These are phyloP conservation scores for Lucilia cuprina DNA, from an alignment of 1,140 invertebrate species.

Conservation along the genomic window DNA sequence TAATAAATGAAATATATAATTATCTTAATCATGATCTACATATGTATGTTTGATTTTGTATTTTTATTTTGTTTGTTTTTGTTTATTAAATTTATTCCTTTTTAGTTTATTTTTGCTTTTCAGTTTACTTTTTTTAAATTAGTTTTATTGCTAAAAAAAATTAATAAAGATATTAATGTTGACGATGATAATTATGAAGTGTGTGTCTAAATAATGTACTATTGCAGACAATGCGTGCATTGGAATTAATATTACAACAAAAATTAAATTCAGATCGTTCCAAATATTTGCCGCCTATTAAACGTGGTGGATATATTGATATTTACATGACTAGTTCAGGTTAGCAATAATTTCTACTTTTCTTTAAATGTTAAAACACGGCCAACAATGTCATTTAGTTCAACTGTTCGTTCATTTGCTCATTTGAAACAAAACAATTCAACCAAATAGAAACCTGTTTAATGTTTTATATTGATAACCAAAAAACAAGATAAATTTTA, in stretches of 20 bases:
- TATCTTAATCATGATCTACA: neutral
- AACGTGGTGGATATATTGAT: constrained; percentile 82
- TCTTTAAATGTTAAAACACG: neutral
- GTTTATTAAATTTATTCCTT: constrained; percentile 19
- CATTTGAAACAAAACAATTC: neutral
- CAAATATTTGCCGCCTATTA: constrained; percentile 82
- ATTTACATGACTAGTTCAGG: constrained; percentile 87
- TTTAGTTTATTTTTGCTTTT: constrained; percentile 23
- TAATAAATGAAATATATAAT: neutral
- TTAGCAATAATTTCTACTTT: constrained; percentile 52
- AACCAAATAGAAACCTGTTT: neutral
- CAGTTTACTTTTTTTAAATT: neutral
- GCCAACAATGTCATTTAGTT: neutral
- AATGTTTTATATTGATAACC: neutral
- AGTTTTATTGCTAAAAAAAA: neutral
- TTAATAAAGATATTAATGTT: neutral
- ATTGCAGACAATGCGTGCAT: constrained; percentile 70
- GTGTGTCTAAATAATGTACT: constrained; percentile 26
- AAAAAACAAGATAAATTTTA: neutral
- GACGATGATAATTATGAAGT: neutral
- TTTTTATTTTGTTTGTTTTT: constrained; percentile 10
- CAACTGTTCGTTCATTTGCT: constrained; percentile 9
- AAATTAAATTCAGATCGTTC: constrained; percentile 76
- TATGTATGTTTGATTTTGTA: neutral
- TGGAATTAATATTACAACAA: constrained; percentile 77